Base-by-base conservation (phyloP, 1,140 invertebrate species). In the Thalassaphorura encarpata region DNA sequence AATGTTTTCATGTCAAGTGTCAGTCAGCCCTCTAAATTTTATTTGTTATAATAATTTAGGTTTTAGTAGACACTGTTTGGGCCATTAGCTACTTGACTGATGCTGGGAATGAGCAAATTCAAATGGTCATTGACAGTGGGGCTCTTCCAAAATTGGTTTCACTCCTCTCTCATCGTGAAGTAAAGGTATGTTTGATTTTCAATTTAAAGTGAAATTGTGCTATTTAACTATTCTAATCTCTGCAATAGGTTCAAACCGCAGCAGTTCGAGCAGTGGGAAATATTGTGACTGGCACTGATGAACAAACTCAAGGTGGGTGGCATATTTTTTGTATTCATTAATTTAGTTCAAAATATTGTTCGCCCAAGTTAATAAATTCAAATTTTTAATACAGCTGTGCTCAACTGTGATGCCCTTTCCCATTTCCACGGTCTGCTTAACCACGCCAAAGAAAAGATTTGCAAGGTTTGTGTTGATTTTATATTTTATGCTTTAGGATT, bases 251-350 rank as follows among this genome's bases (percentile, higher is more conserved):
- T 11, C 88, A 98, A 76, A 98, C 95, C 5, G 95, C 95, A 23
- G 94, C 95, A 1, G 75, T 99, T 21, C 76, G 95, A 64, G 95
- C 95, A 15, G 89, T 98, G 16, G 96, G 96, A 24, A 99, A 99
- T 74, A 99, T 99, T 68, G 95, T 99, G 1, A 99, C 96, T 15
- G 96, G 96, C 21, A 95, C 93, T 1, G 96, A 99, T 72, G 93
- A 98, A 62, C 96, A 99, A 71, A 99, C 96, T 6, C 95, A 98
- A 76, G n/a, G n/a, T n/a, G n/a, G n/a, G n/a, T n/a, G n/a, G n/a
- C n/a, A n/a, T n/a, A n/a, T n/a, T n/a, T n/a, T n/a, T n/a, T n/a
- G n/a, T n/a, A n/a, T n/a, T n/a, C n/a, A n/a, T n/a, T n/a, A n/a
- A n/a, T n/a, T n/a, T n/a, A n/a, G n/a, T n/a, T n/a, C n/a, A n/a